A percentile compares a stretch with the other conserved stretches of the same genome.
Evolutionary conservation across 2,797 vertebrate species (phyloP).

Genomic region (Manis crassicaudata): DNA sequence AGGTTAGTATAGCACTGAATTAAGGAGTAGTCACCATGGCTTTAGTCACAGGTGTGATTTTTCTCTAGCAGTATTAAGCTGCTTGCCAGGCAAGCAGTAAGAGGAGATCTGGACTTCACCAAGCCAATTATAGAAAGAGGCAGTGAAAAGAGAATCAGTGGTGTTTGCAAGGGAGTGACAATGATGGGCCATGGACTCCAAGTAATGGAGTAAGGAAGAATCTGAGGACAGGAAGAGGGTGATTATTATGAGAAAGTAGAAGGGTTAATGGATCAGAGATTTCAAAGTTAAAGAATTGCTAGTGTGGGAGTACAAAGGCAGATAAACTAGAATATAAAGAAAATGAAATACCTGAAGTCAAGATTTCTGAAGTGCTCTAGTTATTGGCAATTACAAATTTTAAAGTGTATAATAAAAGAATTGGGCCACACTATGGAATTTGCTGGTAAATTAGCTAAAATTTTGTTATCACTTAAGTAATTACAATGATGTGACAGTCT

Average conservation of each 20-base stretch:
- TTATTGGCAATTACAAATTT: slow-evolving; percentile 18
- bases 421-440: background rate
- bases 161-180: background rate
- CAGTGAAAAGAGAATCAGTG: background rate
- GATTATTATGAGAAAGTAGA: background rate
- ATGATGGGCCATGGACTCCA: background rate
- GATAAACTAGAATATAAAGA: background rate
- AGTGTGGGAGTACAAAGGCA: background rate
- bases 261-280: background rate
- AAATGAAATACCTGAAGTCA: background rate
- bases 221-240: background rate
- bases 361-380: background rate
- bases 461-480: slow-evolving; percentile 31
- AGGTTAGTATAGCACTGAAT: slow-evolving; percentile 8
- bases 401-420: slow-evolving; percentile 42
- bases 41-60: background rate
- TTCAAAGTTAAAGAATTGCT: slow-evolving; percentile 33
- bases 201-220: background rate
- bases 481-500: slow-evolving; percentile 15
- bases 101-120: background rate
- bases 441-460: slow-evolving; percentile 41
- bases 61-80: background rate
- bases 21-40: background rate
- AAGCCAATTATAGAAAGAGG: background rate
- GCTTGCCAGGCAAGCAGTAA: background rate